phyloP scores from a whole-genome alignment of 2,113 vertebrate genomes.

The Melanotaenia duboulayi region DNA sequence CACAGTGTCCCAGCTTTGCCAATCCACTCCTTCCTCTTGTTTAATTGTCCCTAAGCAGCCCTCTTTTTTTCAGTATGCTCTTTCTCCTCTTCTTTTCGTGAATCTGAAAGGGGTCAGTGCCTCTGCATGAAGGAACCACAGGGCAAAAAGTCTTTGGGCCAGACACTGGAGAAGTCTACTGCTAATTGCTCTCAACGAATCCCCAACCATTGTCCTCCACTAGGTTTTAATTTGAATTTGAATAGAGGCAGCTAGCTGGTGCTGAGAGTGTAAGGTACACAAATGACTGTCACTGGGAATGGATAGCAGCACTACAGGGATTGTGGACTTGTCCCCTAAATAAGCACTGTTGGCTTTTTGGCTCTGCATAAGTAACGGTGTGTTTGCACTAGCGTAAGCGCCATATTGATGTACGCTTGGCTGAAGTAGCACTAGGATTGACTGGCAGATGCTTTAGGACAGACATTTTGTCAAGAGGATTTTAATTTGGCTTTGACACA shows the following conservation, averaged over 20 bases:
- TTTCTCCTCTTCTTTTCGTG: constrained; percentile 70
- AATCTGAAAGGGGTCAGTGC: constrained; percentile 80
- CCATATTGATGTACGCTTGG: constrained; percentile 66
- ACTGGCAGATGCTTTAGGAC: constrained; percentile 54
- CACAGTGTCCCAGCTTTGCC: constrained; percentile 69
- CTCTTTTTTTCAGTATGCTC: constrained; percentile 54
- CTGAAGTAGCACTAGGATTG: constrained; percentile 52
- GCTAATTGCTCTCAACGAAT: constrained; percentile 80
- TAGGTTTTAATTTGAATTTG: constrained; percentile 84
- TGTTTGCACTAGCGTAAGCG: constrained; percentile 70
- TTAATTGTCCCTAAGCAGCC: constrained; percentile 75
- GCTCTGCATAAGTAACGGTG: constrained; percentile 70
- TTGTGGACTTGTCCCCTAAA: constrained; percentile 72
- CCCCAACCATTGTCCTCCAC: constrained; percentile 68
- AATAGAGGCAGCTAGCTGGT: constrained; percentile 79
- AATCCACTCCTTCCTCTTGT: constrained; percentile 66
- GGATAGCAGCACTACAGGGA: constrained; percentile 67
- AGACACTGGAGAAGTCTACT: constrained; percentile 79
- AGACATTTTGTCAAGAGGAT: constrained; percentile 56
- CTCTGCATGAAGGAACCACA: constrained; percentile 78
- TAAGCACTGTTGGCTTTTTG: constrained; percentile 77
- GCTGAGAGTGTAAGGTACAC: constrained; percentile 83
- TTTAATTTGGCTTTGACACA: constrained; percentile 27
- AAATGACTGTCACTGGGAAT: constrained; percentile 81
- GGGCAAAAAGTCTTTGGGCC: constrained; percentile 77